Conservation (phyloP, 2,888 invertebrate genomes). For the Acanthosepion esculentum region DNA sequence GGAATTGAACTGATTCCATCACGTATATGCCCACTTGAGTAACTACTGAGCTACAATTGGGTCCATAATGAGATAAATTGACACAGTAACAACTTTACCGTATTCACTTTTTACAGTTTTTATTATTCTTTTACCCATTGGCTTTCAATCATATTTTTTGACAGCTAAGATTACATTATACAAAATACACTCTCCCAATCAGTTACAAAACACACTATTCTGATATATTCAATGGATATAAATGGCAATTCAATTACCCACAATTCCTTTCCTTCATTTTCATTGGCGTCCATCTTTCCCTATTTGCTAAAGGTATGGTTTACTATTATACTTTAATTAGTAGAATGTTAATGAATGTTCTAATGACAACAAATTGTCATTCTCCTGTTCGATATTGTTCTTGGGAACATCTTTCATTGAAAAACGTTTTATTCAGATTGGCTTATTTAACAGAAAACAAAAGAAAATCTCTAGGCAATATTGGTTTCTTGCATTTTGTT, state of each 20-base stretch:
- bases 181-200: background rate
- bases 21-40: background rate
- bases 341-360: background rate
- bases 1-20: too few species aligned
- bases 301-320: background rate
- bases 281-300: background rate
- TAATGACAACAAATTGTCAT: background rate
- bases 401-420: background rate
- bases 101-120: background rate
- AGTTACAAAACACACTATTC: background rate
- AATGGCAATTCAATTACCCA: background rate
- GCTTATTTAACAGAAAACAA: background rate
- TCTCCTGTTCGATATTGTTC: background rate
- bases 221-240: background rate
- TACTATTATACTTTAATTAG: background rate
- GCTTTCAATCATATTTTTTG: constrained; percentile 33
- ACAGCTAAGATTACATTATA: background rate
- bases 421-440: background rate
- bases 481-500: background rate
- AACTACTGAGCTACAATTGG: background rate
- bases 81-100: background rate
- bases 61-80: background rate
- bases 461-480: too few species aligned
- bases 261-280: background rate
- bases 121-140: background rate